These are phyloP conservation scores for Dendrolimus kikuchii DNA, from an alignment of 1,140 invertebrate genomes.

Conservation along the genomic window DNA sequence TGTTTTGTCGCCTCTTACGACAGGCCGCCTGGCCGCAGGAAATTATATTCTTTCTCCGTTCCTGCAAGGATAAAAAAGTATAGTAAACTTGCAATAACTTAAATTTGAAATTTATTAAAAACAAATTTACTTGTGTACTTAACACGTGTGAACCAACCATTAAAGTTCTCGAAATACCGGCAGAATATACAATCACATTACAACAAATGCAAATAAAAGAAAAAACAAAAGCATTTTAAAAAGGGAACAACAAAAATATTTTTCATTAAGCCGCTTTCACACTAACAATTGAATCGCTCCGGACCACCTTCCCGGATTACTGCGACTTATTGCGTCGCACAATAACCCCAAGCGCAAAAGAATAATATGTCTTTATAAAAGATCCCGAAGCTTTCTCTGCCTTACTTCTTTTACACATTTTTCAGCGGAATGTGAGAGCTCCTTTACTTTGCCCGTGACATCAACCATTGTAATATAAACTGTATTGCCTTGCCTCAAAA, in stretches of 20 bases:
- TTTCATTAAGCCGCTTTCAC: constrained; percentile 53
- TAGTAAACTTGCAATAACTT: too few species aligned
- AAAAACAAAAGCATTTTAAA: constrained; percentile 32
- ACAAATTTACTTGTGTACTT: too few species aligned
- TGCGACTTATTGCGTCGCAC: constrained; percentile 53
- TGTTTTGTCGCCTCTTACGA: too few species aligned
- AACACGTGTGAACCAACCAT: too few species aligned
- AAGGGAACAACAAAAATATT: constrained; percentile 54
- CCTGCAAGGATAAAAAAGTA: too few species aligned
- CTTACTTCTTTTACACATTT: constrained; percentile 64
- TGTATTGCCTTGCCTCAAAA: constrained; percentile 13
- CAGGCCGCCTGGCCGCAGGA: too few species aligned
- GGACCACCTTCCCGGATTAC: constrained; percentile 47
- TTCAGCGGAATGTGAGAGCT: constrained; percentile 64
- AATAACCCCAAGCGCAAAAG: constrained; percentile 56
- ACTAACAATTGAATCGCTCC: constrained; percentile 57
- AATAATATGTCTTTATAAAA: constrained; percentile 70
- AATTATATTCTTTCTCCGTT: too few species aligned
- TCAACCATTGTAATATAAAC: constrained; percentile 16
- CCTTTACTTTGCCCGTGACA: constrained; percentile 35
- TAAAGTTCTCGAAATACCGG: too few species aligned
- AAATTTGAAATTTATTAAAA: too few species aligned
- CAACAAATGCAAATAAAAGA: constrained; percentile 12
- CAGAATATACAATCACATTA: too few species aligned
- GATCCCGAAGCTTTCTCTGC: constrained; percentile 60